Evolutionary conservation across 2,888 invertebrate species (phyloP).

Genomic region (Dioctria linearis): DNA sequence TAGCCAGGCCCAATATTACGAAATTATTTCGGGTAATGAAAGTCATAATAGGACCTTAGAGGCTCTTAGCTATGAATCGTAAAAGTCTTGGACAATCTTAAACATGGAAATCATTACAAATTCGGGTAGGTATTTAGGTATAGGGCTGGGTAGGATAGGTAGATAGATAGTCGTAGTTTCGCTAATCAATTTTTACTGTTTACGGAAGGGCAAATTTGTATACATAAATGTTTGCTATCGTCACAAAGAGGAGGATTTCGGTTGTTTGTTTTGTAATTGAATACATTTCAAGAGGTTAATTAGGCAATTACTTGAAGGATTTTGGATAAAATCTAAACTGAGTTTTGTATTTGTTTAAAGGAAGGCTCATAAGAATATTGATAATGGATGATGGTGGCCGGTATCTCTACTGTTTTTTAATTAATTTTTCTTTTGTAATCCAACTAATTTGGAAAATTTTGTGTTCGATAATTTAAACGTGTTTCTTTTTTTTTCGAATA

Average conservation of each 20-base stretch:
- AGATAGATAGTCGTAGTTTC: not conserved
- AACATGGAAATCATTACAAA: conserved; percentile 28
- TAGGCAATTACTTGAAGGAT: too few species aligned
- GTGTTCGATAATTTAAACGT: too few species aligned
- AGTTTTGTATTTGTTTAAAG: too few species aligned
- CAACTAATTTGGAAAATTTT: too few species aligned
- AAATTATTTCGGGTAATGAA: not conserved
- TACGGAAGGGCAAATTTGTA: not conserved
- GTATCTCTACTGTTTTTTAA: too few species aligned
- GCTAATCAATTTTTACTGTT: conserved; percentile 19
- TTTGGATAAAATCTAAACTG: too few species aligned
- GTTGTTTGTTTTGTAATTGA: conserved; percentile 30
- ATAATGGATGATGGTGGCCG: too few species aligned
- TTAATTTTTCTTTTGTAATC: too few species aligned
- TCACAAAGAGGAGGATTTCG: not conserved
- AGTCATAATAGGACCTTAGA: conserved; percentile 15
- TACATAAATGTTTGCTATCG: too few species aligned
- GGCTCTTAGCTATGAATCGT: conserved; percentile 19
- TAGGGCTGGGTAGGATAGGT: too few species aligned
- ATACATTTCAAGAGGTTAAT: not conserved
- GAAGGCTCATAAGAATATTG: too few species aligned
- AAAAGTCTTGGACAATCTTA: conserved; percentile 16
- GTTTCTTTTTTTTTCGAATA: too few species aligned
- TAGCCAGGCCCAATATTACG: not conserved
- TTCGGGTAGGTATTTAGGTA: not conserved